phyloP scores from a whole-genome alignment of 2,888 invertebrate species.

The Agonopterix subpropinquella region DNA sequence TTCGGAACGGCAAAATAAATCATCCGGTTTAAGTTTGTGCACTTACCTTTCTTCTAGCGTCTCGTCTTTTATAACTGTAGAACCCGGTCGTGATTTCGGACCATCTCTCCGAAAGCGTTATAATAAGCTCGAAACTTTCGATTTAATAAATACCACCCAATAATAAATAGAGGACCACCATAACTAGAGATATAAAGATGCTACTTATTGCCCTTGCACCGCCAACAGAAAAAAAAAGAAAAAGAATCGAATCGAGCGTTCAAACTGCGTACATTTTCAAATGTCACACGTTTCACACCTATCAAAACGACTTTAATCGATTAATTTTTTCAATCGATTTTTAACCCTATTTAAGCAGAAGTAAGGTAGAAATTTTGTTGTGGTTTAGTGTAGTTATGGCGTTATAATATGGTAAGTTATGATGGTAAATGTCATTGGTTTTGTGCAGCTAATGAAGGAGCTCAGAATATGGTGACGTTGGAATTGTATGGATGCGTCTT shows the following conservation, averaged over 20 bases:
- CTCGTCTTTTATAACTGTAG: too few relatives aligned
- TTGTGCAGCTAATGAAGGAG: constrained; percentile 63
- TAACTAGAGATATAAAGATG: background rate
- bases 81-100: too few relatives aligned
- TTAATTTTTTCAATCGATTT: constrained; percentile 9
- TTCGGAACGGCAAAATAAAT: too few relatives aligned
- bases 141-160: background rate
- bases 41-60: too few relatives aligned
- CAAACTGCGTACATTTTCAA: constrained; percentile 46
- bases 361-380: constrained; percentile 10
- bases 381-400: constrained; percentile 16
- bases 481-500: constrained; percentile 14
- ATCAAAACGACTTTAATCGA: constrained; percentile 18
- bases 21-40: too few relatives aligned
- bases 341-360: fast-evolving
- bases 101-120: too few relatives aligned
- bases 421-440: constrained; percentile 68
- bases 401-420: constrained; percentile 17
- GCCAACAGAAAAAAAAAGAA: constrained; percentile 20
- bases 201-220: background rate
- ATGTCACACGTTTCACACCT: constrained; percentile 65
- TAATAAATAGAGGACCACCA: background rate
- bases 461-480: constrained; percentile 15
- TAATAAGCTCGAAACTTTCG: background rate
- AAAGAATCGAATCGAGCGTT: constrained; percentile 34